A percentile compares a stretch with the other conserved stretches of the same genome.
phyloP scores from a whole-genome alignment of 1,140 invertebrate species.

The Brevipalpus yothersi region DNA sequence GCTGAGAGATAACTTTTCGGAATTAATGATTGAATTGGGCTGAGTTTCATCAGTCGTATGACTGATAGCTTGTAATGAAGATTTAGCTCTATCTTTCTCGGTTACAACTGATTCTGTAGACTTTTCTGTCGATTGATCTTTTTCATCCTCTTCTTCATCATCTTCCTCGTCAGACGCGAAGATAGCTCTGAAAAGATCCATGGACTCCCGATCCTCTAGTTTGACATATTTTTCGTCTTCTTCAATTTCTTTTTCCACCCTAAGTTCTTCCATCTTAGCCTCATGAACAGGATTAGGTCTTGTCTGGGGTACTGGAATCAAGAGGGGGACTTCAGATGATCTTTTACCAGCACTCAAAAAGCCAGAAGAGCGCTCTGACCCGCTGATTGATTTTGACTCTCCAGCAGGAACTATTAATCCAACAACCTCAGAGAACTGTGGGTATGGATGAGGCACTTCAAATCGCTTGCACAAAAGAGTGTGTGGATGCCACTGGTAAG shows the following conservation, averaged over 20 bases:
- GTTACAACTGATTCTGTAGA: not conserved
- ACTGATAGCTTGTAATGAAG: too few species aligned
- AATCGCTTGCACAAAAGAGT: constrained; percentile 69
- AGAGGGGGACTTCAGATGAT: not conserved
- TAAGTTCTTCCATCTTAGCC: constrained; percentile 4
- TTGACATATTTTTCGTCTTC: constrained; percentile 1
- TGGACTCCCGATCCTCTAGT: constrained; percentile 16
- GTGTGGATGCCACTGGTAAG: constrained; percentile 54
- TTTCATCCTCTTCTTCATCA: constrained; percentile 17
- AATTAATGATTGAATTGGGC: too few species aligned
- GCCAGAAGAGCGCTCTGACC: constrained; percentile 10
- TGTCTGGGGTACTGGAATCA: not conserved
- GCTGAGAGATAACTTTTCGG: too few species aligned
- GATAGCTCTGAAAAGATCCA: constrained; percentile 29
- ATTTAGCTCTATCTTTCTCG: too few species aligned
- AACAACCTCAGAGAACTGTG: constrained; percentile 14
- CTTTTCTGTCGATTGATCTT: constrained; percentile 22
- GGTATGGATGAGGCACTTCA: constrained; percentile 69
- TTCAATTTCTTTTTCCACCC: constrained; percentile 1
- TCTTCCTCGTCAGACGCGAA: constrained; percentile 27
- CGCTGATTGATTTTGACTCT: constrained; percentile 20
- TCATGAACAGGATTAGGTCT: not conserved
- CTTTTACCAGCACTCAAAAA: not conserved
- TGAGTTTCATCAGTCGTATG: too few species aligned
- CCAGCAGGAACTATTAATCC: not conserved